Percentiles rank a stretch among this genome's conserved stretches.
Conservation (phyloP, 2,113 vertebrate genomes). For the Aspiorhynchus laticeps region DNA sequence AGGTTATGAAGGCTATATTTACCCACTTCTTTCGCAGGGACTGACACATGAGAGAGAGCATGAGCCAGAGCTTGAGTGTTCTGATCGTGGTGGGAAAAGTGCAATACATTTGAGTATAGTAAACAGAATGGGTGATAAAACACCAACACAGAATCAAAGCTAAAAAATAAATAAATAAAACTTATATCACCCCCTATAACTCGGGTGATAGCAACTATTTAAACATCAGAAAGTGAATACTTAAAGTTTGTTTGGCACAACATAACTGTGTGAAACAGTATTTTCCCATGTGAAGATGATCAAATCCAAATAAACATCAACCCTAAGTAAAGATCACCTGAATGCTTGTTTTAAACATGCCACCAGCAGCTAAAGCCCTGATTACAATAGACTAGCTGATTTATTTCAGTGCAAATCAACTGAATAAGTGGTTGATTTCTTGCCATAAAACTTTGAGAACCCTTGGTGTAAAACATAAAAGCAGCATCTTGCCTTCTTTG, state of each 20-base stretch:
- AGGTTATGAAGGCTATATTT: constrained; percentile 82
- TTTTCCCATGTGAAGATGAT: neutral
- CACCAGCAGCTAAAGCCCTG: neutral
- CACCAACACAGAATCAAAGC: neutral
- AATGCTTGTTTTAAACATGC: neutral
- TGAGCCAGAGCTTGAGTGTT: neutral
- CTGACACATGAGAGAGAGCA: constrained; percentile 65
- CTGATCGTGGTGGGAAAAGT: neutral
- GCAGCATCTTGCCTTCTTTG: constrained; percentile 10
- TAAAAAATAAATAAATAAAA: too few species aligned
- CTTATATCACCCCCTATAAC: too few species aligned
- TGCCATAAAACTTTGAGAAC: neutral
- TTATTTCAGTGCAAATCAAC: neutral
- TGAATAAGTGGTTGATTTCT: neutral
- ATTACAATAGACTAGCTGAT: neutral
- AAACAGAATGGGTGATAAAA: neutral
- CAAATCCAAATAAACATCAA: neutral
- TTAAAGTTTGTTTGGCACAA: neutral
- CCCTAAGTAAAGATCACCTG: neutral
- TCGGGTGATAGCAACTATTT: neutral
- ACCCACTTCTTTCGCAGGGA: constrained; percentile 73
- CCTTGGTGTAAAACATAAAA: constrained; percentile 27
- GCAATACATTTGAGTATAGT: neutral
- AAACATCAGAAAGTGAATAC: neutral
- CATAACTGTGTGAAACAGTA: neutral